Percentiles rank a stretch among this genome's conserved stretches.
Evolutionary conservation across 2,888 invertebrate genomes (phyloP).

Genomic region (Andrena dorsata): DNA sequence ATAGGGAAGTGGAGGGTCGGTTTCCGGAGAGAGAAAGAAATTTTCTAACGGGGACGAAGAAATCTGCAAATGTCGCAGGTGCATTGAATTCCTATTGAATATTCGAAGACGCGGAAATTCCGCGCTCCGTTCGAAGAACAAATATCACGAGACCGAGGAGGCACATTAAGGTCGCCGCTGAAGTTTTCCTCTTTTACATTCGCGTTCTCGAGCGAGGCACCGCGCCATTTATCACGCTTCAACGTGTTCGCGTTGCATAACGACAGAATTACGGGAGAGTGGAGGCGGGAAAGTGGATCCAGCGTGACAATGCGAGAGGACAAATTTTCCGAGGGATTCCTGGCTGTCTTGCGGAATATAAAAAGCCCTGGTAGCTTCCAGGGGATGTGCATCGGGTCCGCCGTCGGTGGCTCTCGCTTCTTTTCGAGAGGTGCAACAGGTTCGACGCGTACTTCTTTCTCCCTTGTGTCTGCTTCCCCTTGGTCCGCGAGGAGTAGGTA

Average conservation of each 20-base stretch:
- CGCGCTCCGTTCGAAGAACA: too few species aligned
- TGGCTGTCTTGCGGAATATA: background rate
- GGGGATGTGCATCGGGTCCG: conserved; percentile 11
- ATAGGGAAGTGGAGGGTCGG: too few species aligned
- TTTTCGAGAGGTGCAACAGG: conserved; percentile 51
- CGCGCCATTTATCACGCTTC: conserved; percentile 2
- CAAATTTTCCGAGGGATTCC: conserved; percentile 12
- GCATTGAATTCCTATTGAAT: too few species aligned
- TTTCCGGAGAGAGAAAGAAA: too few species aligned
- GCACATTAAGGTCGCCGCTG: too few species aligned
- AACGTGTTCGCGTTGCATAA: background rate
- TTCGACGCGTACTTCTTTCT: conserved; percentile 22
- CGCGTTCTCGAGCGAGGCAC: background rate
- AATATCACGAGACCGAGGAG: too few species aligned
- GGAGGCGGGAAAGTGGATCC: background rate
- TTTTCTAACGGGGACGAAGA: too few species aligned
- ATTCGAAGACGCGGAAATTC: too few species aligned
- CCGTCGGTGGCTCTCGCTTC: conserved; percentile 16
- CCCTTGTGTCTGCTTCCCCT: background rate
- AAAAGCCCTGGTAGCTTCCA: background rate
- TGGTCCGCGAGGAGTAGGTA: background rate
- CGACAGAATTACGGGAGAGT: background rate
- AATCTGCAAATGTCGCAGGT: too few species aligned
- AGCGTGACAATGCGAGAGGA: background rate
- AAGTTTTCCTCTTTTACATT: background rate